These are phyloP conservation scores for Coelogynopora nodosa DNA, from an alignment of 2,888 invertebrate species.

Conservation along the genomic window DNA sequence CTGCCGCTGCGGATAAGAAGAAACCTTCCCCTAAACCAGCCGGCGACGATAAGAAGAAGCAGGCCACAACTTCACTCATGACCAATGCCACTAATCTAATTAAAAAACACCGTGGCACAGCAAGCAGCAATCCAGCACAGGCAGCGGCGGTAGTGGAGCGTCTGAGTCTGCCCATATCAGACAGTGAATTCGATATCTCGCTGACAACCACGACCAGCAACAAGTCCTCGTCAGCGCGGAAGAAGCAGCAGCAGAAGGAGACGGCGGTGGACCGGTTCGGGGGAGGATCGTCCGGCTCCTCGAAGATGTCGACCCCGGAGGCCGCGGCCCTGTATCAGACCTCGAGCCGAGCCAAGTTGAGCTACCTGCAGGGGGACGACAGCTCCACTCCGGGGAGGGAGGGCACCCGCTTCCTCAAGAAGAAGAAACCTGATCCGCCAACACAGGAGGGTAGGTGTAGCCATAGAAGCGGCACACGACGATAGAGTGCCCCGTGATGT, in stretches of 20 bases:
- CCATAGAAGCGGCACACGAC: too few species aligned
- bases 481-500: too few species aligned
- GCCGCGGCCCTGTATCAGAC: neutral
- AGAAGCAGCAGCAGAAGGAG: neutral
- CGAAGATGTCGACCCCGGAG: neutral
- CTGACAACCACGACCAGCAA: neutral
- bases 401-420: neutral
- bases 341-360: constrained; percentile 13
- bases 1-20: neutral
- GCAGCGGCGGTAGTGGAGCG: neutral
- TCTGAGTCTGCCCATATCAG: neutral
- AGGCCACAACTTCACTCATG: neutral
- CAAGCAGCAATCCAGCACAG: neutral
- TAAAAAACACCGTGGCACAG: neutral
- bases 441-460: neutral
- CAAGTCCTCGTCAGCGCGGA: neutral
- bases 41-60: neutral
- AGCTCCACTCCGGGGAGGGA: constrained; percentile 4
- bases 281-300: neutral
- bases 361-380: neutral
- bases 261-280: neutral
- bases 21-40: neutral
- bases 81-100: neutral
- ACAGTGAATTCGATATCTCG: neutral
- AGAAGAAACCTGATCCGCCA: neutral